Conservation (phyloP, 1,140 invertebrate species). For the Gonatopus flavifemur region DNA sequence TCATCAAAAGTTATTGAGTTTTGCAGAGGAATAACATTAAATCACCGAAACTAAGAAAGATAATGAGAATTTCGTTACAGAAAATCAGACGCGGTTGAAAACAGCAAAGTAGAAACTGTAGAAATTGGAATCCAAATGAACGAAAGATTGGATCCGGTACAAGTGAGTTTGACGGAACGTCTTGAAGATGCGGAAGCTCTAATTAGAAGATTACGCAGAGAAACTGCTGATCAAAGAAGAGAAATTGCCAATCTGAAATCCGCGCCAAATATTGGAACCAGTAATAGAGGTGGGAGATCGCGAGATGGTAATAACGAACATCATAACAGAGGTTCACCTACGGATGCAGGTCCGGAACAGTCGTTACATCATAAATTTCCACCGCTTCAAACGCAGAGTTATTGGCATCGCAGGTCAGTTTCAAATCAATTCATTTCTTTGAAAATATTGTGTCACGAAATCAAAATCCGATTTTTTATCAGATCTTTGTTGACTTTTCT, state of each 20-base stretch:
- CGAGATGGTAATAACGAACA: slow-evolving; percentile 48
- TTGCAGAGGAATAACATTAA: too few species aligned
- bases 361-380: slow-evolving; percentile 60
- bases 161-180: slow-evolving; percentile 49
- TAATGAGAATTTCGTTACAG: slow-evolving; percentile 33
- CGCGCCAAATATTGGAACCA: slow-evolving; percentile 41
- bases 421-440: too few species aligned
- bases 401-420: slow-evolving; percentile 60
- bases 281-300: slow-evolving; percentile 47
- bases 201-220: slow-evolving; percentile 65
- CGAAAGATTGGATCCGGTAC: slow-evolving; percentile 47
- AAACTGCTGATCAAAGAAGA: slow-evolving; percentile 69
- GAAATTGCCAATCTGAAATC: slow-evolving; percentile 63
- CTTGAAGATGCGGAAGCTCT: slow-evolving; percentile 69
- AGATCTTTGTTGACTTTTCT: too few species aligned
- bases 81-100: slow-evolving; percentile 35
- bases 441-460: too few species aligned
- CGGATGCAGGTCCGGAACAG: slow-evolving; percentile 38
- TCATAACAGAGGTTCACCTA: slow-evolving; percentile 39
- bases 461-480: too few species aligned
- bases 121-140: slow-evolving; percentile 53
- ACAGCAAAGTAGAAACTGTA: slow-evolving; percentile 25
- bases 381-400: slow-evolving; percentile 62
- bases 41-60: too few species aligned
- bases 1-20: too few species aligned